phyloP scores from a whole-genome alignment of 2,888 invertebrate species.

The Drosophila algonquin region DNA sequence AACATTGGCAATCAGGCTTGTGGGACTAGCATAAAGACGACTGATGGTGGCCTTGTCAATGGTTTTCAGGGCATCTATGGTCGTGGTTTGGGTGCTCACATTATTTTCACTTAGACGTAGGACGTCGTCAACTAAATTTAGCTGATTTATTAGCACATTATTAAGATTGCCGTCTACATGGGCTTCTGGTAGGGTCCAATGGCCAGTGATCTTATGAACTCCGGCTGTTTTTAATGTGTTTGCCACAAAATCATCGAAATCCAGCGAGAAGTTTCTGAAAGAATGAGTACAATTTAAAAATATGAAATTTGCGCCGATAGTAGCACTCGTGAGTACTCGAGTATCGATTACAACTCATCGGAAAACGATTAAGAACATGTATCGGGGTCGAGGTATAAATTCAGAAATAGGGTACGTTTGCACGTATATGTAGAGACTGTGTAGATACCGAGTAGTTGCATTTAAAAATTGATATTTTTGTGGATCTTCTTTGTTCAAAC shows the following conservation, averaged over 20 bases:
- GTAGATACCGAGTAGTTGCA: too few relatives aligned
- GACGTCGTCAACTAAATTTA: constrained; percentile 85
- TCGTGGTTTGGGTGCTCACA: constrained; percentile 79
- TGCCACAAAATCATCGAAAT: constrained; percentile 83
- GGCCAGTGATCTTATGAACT: constrained; percentile 83
- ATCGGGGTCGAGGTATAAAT: too few relatives aligned
- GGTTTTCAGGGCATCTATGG: constrained; percentile 54
- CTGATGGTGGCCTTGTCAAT: constrained; percentile 79
- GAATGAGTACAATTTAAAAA: constrained; percentile 3
- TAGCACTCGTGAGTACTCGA: too few relatives aligned
- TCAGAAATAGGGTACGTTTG: too few relatives aligned
- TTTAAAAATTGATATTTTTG: too few relatives aligned
- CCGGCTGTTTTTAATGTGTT: constrained; percentile 83
- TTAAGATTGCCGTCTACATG: constrained; percentile 76
- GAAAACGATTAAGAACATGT: too few relatives aligned
- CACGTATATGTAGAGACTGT: too few relatives aligned
- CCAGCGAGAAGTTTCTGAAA: constrained; percentile 63
- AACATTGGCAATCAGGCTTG: constrained; percentile 83
- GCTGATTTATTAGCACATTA: constrained; percentile 84
- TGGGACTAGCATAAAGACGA: constrained; percentile 79
- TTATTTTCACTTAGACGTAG: constrained; percentile 79
- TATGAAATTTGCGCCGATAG: not conserved
- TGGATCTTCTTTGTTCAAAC: too few relatives aligned
- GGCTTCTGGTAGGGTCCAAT: constrained; percentile 76
- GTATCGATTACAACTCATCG: too few relatives aligned